These are phyloP conservation scores for Sebastes baramenuke DNA, from an alignment of 2,797 vertebrate genomes.

Conservation along the genomic window DNA sequence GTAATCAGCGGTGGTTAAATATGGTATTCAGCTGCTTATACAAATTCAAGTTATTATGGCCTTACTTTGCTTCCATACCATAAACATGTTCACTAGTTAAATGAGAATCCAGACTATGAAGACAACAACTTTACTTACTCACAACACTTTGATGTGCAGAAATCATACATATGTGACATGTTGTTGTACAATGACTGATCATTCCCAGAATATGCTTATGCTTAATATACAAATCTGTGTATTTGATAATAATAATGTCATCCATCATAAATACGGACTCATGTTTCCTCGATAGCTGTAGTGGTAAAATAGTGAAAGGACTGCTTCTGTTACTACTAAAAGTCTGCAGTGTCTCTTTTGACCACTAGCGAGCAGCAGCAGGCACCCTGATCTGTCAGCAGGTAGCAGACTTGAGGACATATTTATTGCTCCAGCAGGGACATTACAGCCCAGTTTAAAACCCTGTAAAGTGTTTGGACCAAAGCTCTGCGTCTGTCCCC, in stretches of 20 bases:
- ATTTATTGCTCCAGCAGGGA: constrained; percentile 34
- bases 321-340: neutral
- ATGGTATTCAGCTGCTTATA: neutral
- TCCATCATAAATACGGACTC: neutral
- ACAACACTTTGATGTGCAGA: neutral
- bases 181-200: neutral
- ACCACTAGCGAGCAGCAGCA: constrained; percentile 71
- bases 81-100: neutral
- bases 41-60: neutral
- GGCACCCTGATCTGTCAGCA: constrained; percentile 24
- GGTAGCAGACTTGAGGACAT: constrained; percentile 28
- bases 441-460: constrained; percentile 33
- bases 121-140: neutral
- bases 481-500: constrained; percentile 24
- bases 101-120: neutral
- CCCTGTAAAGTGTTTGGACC: constrained; percentile 40
- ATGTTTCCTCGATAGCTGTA: neutral
- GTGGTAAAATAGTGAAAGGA: neutral
- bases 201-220: neutral
- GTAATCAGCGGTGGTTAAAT: neutral
- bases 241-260: no score
- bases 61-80: neutral
- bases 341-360: constrained; percentile 43
- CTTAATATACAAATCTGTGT: no score
- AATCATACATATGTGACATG: neutral